These are phyloP conservation scores for Parapristionchus giblindavisi DNA, from an alignment of 2,888 invertebrate genomes.

Conservation along the genomic window DNA sequence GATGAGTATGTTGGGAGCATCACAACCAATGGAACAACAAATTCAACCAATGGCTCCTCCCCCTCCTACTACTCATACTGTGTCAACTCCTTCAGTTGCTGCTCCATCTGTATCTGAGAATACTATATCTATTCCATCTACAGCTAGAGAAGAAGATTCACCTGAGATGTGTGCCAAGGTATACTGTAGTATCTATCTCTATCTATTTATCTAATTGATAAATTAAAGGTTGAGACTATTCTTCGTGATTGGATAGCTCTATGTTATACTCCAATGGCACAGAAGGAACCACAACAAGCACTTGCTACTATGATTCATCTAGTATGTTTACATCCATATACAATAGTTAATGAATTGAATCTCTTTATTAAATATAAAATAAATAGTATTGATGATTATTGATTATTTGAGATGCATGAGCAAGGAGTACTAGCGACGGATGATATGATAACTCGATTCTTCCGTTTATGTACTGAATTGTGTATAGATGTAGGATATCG, in stretches of 20 bases:
- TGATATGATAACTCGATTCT: slow-evolving; percentile 94
- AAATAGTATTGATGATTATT: not conserved
- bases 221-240: slow-evolving; percentile 85
- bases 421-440: slow-evolving; percentile 96
- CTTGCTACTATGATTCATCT: slow-evolving; percentile 86
- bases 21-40: slow-evolving; percentile 1
- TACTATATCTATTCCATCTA: not conserved
- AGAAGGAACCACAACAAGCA: slow-evolving; percentile 77
- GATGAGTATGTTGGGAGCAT: slow-evolving; percentile 23
- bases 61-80: not conserved
- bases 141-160: slow-evolving; percentile 15
- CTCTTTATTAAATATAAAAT: not conserved
- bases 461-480: slow-evolving; percentile 93
- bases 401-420: slow-evolving; percentile 82
- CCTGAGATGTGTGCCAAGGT: slow-evolving; percentile 36
- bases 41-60: not conserved
- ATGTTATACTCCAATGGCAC: slow-evolving; percentile 77
- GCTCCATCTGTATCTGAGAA: not conserved
- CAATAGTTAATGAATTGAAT: not conserved
- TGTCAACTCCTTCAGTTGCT: not conserved
- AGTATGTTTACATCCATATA: slow-evolving; percentile 45
- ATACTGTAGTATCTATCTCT: not conserved
- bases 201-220: not conserved
- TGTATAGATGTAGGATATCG: slow-evolving; percentile 94
- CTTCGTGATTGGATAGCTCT: slow-evolving; percentile 94